Conservation (phyloP, 2,797 vertebrate species). For the Mus spretus region DNA sequence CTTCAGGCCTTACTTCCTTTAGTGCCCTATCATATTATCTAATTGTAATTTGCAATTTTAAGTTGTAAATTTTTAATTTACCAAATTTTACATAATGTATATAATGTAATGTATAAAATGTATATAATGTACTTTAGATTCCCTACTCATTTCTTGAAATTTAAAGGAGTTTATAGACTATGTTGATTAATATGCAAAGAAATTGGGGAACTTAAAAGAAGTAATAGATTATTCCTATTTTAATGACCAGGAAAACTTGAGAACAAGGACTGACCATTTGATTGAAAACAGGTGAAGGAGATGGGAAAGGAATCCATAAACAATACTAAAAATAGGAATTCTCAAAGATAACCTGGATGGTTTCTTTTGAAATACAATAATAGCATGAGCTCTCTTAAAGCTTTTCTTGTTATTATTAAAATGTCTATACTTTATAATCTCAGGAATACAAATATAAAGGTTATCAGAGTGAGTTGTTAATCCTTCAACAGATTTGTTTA, state of each 20-base stretch:
- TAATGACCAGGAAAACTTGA: neutral
- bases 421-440: conserved; percentile 43
- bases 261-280: neutral
- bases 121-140: neutral
- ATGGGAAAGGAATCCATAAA: conserved; percentile 27
- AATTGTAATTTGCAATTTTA: neutral
- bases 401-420: conserved; percentile 41
- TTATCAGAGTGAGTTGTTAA: conserved; percentile 29
- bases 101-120: conserved; percentile 14
- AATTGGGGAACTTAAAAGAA: neutral
- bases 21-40: neutral
- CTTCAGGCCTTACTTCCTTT: conserved; percentile 14
- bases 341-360: neutral
- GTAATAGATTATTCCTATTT: conserved; percentile 27
- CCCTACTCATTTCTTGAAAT: conserved; percentile 29
- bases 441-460: conserved; percentile 7
- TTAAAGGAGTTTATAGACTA: conserved; percentile 1
- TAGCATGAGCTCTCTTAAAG: neutral
- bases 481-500: conserved; percentile 55
- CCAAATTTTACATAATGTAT: neutral
- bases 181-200: neutral
- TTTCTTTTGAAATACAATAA: conserved; percentile 31
- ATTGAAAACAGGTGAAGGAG: neutral
- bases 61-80: neutral
- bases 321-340: neutral